phyloP scores from a whole-genome alignment of 2,113 vertebrate species.

The Bubo bubo region DNA sequence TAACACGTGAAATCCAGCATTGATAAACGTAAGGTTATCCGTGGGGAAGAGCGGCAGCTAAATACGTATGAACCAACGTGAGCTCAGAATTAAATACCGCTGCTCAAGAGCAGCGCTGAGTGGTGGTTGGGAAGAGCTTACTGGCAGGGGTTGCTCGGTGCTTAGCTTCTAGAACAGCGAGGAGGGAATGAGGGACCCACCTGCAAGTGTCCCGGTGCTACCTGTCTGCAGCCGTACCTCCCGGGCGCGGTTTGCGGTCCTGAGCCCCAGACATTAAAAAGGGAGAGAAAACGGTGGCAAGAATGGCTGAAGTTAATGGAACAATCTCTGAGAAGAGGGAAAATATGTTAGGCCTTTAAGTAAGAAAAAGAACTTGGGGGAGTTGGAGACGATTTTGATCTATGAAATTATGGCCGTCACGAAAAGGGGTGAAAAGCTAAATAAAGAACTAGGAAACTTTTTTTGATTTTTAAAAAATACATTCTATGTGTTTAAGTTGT shows the following conservation, averaged over 20 bases:
- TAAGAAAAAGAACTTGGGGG: neutral
- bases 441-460: neutral
- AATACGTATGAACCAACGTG: fast-evolving
- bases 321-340: neutral
- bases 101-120: neutral
- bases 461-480: neutral
- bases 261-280: fast-evolving
- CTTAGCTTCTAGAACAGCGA: fast-evolving
- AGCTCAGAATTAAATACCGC: fast-evolving
- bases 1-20: fast-evolving
- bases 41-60: neutral
- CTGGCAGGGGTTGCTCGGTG: too few species aligned
- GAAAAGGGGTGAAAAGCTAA: neutral
- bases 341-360: neutral
- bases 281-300: neutral
- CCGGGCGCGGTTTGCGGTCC: fast-evolving
- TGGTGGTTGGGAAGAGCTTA: neutral
- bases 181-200: fast-evolving
- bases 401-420: neutral
- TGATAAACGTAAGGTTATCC: fast-evolving
- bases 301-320: neutral
- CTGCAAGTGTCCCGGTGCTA: fast-evolving
- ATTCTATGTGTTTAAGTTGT: neutral
- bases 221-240: neutral
- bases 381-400: neutral